Conservation (phyloP, 2,113 vertebrate species). For the Morone chrysops region DNA sequence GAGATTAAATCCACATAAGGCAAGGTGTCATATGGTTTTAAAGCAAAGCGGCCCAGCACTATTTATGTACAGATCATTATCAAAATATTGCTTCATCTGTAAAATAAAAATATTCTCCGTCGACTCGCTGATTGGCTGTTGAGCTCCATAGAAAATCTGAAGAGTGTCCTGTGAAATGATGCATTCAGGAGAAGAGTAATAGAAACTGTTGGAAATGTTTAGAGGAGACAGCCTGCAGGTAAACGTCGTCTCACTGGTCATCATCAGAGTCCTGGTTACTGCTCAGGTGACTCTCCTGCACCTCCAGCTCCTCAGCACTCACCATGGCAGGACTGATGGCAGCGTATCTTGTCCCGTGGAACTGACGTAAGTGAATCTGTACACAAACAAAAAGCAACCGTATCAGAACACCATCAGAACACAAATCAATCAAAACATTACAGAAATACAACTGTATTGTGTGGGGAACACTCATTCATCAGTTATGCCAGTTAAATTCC, state of each 20-base stretch:
- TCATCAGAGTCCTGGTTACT: conserved; percentile 79
- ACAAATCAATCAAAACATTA: neutral
- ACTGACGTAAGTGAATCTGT: conserved; percentile 97
- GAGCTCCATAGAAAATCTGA: conserved; percentile 55
- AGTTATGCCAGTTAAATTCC: too few relatives aligned
- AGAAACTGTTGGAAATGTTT: conserved; percentile 4
- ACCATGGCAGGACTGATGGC: conserved; percentile 95
- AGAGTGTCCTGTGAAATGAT: conserved; percentile 26
- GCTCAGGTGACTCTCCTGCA: conserved; percentile 86
- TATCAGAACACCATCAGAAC: neutral
- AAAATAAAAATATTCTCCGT: conserved; percentile 78
- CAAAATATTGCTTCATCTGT: conserved; percentile 81
- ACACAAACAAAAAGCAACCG: neutral
- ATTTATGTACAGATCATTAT: conserved; percentile 74
- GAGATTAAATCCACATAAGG: conserved; percentile 76
- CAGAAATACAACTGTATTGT: neutral
- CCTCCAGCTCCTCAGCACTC: conserved; percentile 92
- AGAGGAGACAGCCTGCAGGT: neutral
- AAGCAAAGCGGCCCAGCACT: conserved; percentile 54
- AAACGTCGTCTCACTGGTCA: conserved; percentile 72
- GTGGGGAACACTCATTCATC: neutral
- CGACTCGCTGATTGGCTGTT: conserved; percentile 49
- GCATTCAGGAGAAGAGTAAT: neutral
- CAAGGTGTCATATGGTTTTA: conserved; percentile 65
- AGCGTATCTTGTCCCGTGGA: conserved; percentile 93